Base-by-base conservation (phyloP, 2,888 invertebrate genomes). In the Ecdyonurus torrentis region DNA sequence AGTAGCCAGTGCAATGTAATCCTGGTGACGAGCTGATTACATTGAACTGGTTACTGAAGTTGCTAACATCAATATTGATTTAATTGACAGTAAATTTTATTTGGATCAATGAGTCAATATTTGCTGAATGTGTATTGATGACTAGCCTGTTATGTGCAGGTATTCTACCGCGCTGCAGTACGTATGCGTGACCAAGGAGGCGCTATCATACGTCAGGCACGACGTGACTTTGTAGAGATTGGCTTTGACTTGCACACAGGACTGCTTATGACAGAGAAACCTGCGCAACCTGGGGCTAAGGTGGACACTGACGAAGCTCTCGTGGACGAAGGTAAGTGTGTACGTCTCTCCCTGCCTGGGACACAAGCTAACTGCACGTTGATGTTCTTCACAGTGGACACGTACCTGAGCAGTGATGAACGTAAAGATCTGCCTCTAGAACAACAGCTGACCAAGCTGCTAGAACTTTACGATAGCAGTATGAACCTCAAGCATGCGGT, bases 101-200 rank as follows among this genome's bases (percentile, higher is more conserved):
- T n/a, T n/a, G n/a, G n/a, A n/a, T n/a, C n/a, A n/a, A n/a, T n/a
- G n/a, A n/a, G n/a, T n/a, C n/a, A 50, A 50, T 7, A 10, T 50
- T 50, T 50, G 7, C 7, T 50, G 50, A 50, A 50, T 10, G 50
- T 10, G 18, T 50, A 50, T 18, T 67, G 78, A 78, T 65, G 79
- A 79, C 1, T 71, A 50, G 18, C 18, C 7, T 10, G 18, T 10
- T 10, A 18, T 55, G 7, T 5, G 19, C n/a, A 55, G 55, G 55
- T 77, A 7, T 80, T 76, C 69, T 79, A 78, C 68, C 85, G 89
- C 63, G 89, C 93, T 1, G 96, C 90, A 0, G 78, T 90, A 1
- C 88, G 89, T 71, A 88, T 97, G 86, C 83, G 91, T 52, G 95
- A 95, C 69, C 91, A 61, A 75, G 93, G 94, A 64, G 81, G 83